Evolutionary conservation across 2,888 invertebrate species (phyloP).

Genomic region (Agriotes lineatus): DNA sequence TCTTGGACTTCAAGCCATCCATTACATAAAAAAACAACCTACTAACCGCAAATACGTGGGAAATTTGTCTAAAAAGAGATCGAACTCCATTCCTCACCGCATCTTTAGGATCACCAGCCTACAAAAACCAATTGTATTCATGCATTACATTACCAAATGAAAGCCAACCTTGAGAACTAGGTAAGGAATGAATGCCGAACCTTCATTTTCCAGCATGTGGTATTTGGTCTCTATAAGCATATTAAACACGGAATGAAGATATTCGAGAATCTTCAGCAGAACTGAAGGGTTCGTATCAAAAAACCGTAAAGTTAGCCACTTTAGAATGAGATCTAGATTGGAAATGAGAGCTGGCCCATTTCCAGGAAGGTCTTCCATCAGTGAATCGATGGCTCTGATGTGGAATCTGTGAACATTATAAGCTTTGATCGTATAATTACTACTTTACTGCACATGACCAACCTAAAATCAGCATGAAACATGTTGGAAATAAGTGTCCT

Average conservation of each 20-base stretch:
- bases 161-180: constrained; percentile 84
- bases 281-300: constrained; percentile 99
- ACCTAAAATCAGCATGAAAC: constrained; percentile 94
- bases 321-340: constrained; percentile 94
- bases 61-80: constrained; percentile 85
- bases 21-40: constrained; percentile 91
- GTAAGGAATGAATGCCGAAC: constrained; percentile 94
- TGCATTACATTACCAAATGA: no score
- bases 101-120: constrained; percentile 97
- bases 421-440: no score
- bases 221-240: constrained; percentile 85
- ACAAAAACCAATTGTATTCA: no score
- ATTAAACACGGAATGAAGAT: constrained; percentile 85
- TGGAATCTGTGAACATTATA: constrained; percentile 78
- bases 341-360: constrained; percentile 85
- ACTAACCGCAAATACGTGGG: constrained; percentile 87
- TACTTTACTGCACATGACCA: constrained; percentile 29
- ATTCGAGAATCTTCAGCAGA: constrained; percentile 94
- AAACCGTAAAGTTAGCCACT: constrained; percentile 96
- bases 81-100: constrained; percentile 92
- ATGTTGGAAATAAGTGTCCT: constrained; percentile 88
- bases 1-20: constrained; percentile 97
- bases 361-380: constrained; percentile 86
- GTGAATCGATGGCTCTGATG: constrained; percentile 92
- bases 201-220: constrained; percentile 91